Evolutionary conservation across 2,888 invertebrate genomes (phyloP).

Genomic region (Drosophila paramelanica): DNA sequence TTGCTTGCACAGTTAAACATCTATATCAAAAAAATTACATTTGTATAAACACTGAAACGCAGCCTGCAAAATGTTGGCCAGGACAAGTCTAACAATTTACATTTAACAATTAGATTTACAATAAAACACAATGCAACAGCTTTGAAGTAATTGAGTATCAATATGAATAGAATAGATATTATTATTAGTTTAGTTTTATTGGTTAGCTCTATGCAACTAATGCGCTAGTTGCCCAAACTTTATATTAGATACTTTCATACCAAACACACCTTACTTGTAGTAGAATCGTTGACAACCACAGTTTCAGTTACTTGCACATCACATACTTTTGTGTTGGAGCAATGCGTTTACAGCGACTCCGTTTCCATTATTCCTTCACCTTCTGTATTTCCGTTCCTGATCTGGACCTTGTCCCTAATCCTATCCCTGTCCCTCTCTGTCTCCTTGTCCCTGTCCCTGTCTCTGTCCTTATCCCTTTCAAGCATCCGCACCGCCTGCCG

Average conservation of each 20-base stretch:
- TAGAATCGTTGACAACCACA: constrained; percentile 74
- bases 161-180: not conserved
- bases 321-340: constrained; percentile 42
- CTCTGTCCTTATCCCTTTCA: constrained; percentile 3
- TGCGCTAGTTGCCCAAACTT: constrained; percentile 11
- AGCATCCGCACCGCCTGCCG: constrained; percentile 6
- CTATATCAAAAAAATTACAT: constrained; percentile 16
- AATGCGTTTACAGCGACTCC: constrained; percentile 57
- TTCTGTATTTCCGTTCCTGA: not conserved
- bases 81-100: constrained; percentile 42
- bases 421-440: constrained; percentile 3
- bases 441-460: not conserved
- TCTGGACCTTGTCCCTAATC: not conserved
- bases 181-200: not conserved
- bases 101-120: constrained; percentile 43
- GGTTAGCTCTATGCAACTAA: not conserved
- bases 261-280: constrained; percentile 48
- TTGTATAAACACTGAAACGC: constrained; percentile 44
- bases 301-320: constrained; percentile 70
- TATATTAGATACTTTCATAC: constrained; percentile 17
- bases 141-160: constrained; percentile 7
- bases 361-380: constrained; percentile 44
- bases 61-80: constrained; percentile 6
- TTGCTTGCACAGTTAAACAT: constrained; percentile 32
- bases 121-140: constrained; percentile 23